Evolutionary conservation across 2,888 invertebrate genomes (phyloP), one percentile per base, ranked within the genome.

Genomic region (Lycocerus yunnanus): DNA sequence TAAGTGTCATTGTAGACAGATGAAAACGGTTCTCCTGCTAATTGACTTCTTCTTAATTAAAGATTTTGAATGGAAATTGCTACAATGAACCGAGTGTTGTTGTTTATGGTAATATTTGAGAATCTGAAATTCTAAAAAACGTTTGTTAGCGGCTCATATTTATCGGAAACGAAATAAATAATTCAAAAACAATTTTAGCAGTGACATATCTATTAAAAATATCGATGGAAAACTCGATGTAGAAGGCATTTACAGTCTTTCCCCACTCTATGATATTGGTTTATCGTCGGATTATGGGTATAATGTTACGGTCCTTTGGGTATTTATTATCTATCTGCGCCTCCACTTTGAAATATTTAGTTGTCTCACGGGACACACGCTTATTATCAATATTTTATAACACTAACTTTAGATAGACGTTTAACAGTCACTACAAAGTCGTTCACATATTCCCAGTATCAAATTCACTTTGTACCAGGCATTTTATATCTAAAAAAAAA

Each of bases 251-350:
- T 76, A 76, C 69, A 43, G 59, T 59, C 59, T 73, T 69, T 76
- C 71, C 60, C 71, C 71, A 66, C 69, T 63, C 73, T 58, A 63
- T 73, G 70, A 73, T 73, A 73, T 73, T 69, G 71, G 73, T 76
- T 76, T 76, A 76, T 76, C 71, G 73, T 58, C 15, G 73, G 73
- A 73, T 73, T 75, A 73, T 16, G 66, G 65, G 71, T 70, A 71
- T 73, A 73, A 73, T 66, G 66, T 61, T 16, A 16, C 61, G 59
- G 63, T 72, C 76, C 70, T 66, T 65, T 61, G 71, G 76, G 72
- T 69, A 71, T 73, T 73, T 73, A 73, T 73, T 76, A 76, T 76
- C 76, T 76, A 73, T 73, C 76, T 76, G 68, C 71, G 73, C 73
- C 68, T 73, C 27, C 69, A 69, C 69, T 61, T 67, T 18, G 71